phyloP scores from a whole-genome alignment of 2,113 vertebrate species.

The Gila orcuttii region DNA sequence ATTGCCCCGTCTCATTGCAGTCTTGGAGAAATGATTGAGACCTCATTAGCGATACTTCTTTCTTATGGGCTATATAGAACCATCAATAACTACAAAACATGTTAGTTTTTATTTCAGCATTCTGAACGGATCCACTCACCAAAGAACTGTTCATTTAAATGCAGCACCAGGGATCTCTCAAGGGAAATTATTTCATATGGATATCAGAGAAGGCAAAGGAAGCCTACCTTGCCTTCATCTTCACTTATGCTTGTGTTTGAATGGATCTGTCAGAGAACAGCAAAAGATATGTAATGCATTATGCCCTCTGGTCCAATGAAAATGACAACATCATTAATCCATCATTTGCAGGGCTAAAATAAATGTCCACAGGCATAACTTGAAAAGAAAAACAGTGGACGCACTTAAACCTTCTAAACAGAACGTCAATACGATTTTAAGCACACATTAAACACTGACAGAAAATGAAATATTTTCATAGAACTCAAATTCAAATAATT shows the following conservation, averaged over 20 bases:
- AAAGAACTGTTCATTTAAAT: neutral
- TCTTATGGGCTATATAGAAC: neutral
- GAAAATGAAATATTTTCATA: neutral
- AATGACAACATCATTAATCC: constrained; percentile 24
- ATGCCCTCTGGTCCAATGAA: constrained; percentile 7
- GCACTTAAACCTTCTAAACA: constrained; percentile 18
- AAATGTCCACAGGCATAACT: constrained; percentile 2
- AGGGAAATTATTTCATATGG: constrained; percentile 15
- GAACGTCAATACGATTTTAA: constrained; percentile 11
- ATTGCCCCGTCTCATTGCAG: too few species aligned
- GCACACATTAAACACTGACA: neutral
- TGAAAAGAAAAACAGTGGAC: constrained; percentile 24
- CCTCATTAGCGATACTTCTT: neutral
- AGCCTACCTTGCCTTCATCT: constrained; percentile 39
- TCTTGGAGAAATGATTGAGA: neutral
- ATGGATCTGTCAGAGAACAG: constrained; percentile 44
- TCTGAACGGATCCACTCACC: neutral
- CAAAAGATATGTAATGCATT: constrained; percentile 2
- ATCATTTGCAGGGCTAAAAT: constrained; percentile 23
- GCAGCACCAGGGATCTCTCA: neutral
- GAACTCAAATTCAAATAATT: neutral
- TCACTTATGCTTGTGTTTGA: neutral
- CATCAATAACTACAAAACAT: neutral
- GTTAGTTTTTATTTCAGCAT: neutral
- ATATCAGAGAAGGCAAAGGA: neutral